phyloP scores from a whole-genome alignment of 2,888 invertebrate species.

The Emmelina monodactyla region DNA sequence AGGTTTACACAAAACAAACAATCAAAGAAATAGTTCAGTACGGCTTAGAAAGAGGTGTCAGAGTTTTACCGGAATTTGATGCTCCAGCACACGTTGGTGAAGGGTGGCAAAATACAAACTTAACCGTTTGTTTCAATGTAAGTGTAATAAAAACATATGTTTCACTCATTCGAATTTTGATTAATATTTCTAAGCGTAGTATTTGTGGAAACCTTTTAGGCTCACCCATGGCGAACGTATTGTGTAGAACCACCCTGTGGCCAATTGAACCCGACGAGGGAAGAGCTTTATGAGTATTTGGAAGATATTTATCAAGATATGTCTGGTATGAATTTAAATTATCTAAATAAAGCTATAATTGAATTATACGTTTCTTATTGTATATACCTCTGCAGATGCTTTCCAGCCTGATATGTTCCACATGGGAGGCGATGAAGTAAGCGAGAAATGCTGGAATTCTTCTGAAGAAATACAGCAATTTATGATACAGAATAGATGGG shows the following conservation, averaged over 20 bases:
- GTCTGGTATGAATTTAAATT: slow-evolving; percentile 54
- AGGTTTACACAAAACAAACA: slow-evolving; percentile 64
- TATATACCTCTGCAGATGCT: slow-evolving; percentile 49
- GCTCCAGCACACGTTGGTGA: slow-evolving; percentile 90
- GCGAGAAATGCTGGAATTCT: slow-evolving; percentile 77
- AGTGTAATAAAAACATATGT: neutral
- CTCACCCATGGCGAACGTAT: slow-evolving; percentile 75
- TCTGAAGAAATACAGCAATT: slow-evolving; percentile 72
- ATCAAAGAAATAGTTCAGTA: slow-evolving; percentile 71
- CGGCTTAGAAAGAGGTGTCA: slow-evolving; percentile 77
- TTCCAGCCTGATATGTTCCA: slow-evolving; percentile 81
- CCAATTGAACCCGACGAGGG: slow-evolving; percentile 78
- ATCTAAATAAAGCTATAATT: neutral
- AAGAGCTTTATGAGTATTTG: slow-evolving; percentile 72
- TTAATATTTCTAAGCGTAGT: no score
- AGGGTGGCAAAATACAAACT: slow-evolving; percentile 78
- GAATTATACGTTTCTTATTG: neutral
- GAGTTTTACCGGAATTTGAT: slow-evolving; percentile 91
- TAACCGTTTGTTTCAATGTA: slow-evolving; percentile 72
- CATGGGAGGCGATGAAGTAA: slow-evolving; percentile 88
- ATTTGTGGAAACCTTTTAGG: slow-evolving; percentile 28
- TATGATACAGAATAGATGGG: slow-evolving; percentile 73
- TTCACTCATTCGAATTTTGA: neutral
- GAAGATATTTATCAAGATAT: slow-evolving; percentile 80
- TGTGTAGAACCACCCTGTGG: slow-evolving; percentile 89